Conservation (phyloP, 2,797 vertebrate species). For the Neopelma chrysocephalum region DNA sequence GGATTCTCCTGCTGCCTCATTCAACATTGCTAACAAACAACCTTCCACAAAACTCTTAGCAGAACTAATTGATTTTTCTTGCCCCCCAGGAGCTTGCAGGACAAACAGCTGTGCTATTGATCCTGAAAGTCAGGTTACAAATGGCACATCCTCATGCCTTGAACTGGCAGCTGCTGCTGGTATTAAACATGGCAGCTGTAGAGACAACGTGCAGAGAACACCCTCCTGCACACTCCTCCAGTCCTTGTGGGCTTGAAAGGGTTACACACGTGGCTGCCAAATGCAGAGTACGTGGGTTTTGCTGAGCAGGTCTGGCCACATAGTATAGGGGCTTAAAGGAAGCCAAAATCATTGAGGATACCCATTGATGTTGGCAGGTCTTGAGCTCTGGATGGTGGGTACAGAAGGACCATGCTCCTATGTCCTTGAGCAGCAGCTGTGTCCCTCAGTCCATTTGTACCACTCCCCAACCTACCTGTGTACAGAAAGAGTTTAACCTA, state of each 20-base stretch:
- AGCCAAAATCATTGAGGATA: neutral
- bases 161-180: neutral
- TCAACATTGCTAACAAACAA: neutral
- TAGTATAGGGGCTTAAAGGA: neutral
- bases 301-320: neutral
- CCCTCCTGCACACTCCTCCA: neutral
- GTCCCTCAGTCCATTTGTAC: neutral
- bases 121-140: neutral
- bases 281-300: neutral
- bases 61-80: conserved; percentile 20
- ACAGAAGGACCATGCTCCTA: neutral
- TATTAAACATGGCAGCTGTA: neutral
- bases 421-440: neutral
- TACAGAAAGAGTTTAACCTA: neutral
- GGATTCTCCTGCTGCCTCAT: rapidly evolving
- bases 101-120: neutral
- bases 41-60: neutral
- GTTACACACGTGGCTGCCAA: neutral
- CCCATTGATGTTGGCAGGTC: neutral
- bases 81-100: neutral
- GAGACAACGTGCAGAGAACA: neutral
- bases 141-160: neutral
- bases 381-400: neutral
- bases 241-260: neutral
- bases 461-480: rapidly evolving